Evolutionary conservation across 2,113 vertebrate genomes (phyloP).

Genomic region (Psittacula cyanocephala): DNA sequence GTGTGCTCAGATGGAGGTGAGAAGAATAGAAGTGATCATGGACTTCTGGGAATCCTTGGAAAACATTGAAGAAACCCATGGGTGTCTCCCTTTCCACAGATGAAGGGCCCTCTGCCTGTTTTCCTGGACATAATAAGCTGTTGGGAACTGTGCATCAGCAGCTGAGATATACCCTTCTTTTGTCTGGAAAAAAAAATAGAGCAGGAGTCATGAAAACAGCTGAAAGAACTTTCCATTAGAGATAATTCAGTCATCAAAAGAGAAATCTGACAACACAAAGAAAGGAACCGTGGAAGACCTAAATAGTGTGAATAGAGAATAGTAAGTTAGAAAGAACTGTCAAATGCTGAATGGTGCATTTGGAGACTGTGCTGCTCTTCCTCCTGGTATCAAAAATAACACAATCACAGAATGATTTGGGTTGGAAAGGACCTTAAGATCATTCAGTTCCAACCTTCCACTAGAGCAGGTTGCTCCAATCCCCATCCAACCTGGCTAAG

Average conservation of each 20-base stretch:
- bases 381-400: not conserved
- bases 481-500: not conserved
- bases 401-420: not conserved
- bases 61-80: not conserved
- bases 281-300: not conserved
- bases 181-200: not conserved
- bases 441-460: not conserved
- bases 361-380: not conserved
- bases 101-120: not conserved
- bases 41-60: not conserved
- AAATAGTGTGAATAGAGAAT: not conserved
- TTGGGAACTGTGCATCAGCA: not conserved
- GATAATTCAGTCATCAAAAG: constrained; percentile 15
- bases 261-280: constrained; percentile 15
- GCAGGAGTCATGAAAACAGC: not conserved
- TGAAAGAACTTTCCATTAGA: constrained; percentile 20
- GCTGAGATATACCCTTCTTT: not conserved
- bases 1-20: not conserved
- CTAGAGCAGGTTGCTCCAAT: not conserved
- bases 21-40: not conserved
- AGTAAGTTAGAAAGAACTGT: not conserved
- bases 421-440: not conserved
- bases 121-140: not conserved
- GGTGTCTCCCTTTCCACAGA: rapidly evolving
- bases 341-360: not conserved